A percentile compares a stretch with the other conserved stretches of the same genome.
phyloP scores from a whole-genome alignment of 2,113 vertebrate species.

The Pomatorhinus ruficollis region DNA sequence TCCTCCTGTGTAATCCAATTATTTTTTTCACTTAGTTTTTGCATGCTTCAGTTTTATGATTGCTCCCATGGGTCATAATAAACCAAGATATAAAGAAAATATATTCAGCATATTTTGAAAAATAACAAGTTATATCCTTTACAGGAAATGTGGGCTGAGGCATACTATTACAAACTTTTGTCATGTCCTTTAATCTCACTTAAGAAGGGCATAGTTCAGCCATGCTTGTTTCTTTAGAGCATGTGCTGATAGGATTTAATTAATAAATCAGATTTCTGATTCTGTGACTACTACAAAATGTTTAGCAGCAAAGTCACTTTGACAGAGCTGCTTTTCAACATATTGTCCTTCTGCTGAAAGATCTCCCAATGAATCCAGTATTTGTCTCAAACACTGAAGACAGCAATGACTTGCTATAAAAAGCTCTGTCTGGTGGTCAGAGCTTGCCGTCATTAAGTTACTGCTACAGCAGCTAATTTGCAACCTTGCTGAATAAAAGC shows the following conservation, averaged over 20 bases:
- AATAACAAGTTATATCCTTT: slow-evolving; percentile 29
- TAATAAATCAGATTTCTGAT: slow-evolving; percentile 38
- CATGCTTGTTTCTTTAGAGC: neutral
- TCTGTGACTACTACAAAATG: slow-evolving; percentile 13
- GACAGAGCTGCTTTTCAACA: neutral
- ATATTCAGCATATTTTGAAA: slow-evolving; percentile 44
- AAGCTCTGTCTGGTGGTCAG: neutral
- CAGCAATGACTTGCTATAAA: neutral
- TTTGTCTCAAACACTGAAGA: slow-evolving; percentile 4
- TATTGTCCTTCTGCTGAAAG: slow-evolving; percentile 35
- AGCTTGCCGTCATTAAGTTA: neutral
- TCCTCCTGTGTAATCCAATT: neutral
- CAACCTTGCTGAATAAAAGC: slow-evolving; percentile 30
- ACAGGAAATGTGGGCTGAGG: neutral
- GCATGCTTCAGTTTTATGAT: neutral
- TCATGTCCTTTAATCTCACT: slow-evolving; percentile 5
- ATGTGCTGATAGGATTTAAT: slow-evolving; percentile 42
- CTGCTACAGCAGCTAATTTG: slow-evolving; percentile 1
- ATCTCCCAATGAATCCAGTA: slow-evolving; percentile 6
- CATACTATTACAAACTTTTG: neutral
- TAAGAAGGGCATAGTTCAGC: slow-evolving; percentile 12
- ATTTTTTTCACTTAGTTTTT: neutral
- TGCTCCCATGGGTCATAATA: neutral
- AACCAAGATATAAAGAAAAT: slow-evolving; percentile 19
- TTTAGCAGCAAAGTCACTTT: slow-evolving; percentile 29